Evolutionary conservation across 2,888 invertebrate genomes (phyloP).

Genomic region (Polyommatus icarus): DNA sequence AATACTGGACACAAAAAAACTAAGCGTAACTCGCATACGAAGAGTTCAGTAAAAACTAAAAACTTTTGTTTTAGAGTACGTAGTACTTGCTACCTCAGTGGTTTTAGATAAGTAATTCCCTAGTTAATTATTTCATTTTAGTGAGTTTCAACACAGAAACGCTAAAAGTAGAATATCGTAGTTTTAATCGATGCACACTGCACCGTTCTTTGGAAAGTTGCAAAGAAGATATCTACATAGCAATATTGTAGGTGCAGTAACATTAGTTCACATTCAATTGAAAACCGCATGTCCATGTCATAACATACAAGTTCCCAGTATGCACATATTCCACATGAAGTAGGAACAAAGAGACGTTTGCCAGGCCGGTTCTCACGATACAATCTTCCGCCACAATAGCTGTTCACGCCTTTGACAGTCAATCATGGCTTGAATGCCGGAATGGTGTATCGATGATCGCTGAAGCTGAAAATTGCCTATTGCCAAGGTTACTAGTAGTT

Average conservation of each 20-base stretch:
- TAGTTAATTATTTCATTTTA: too few relatives aligned
- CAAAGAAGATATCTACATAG: too few relatives aligned
- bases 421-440: neutral
- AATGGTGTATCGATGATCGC: conserved; percentile 4
- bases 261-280: neutral
- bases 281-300: neutral
- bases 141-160: too few relatives aligned
- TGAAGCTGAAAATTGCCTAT: conserved; percentile 21
- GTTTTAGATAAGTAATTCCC: too few relatives aligned
- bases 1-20: too few relatives aligned
- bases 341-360: conserved; percentile 18
- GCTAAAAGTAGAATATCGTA: too few relatives aligned
- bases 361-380: conserved; percentile 15
- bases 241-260: neutral
- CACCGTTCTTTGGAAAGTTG: too few relatives aligned
- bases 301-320: neutral
- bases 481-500: conserved; percentile 5
- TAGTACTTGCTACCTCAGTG: too few relatives aligned
- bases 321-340: conserved; percentile 10
- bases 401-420: conserved; percentile 20
- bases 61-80: too few relatives aligned
- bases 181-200: too few relatives aligned
- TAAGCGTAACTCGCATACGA: too few relatives aligned
- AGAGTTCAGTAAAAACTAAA: too few relatives aligned
- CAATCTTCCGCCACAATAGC: conserved; percentile 20